Percentiles rank a stretch among this genome's conserved stretches.
Conservation (phyloP, 2,113 vertebrate genomes). For the Todiramphus chloris region DNA sequence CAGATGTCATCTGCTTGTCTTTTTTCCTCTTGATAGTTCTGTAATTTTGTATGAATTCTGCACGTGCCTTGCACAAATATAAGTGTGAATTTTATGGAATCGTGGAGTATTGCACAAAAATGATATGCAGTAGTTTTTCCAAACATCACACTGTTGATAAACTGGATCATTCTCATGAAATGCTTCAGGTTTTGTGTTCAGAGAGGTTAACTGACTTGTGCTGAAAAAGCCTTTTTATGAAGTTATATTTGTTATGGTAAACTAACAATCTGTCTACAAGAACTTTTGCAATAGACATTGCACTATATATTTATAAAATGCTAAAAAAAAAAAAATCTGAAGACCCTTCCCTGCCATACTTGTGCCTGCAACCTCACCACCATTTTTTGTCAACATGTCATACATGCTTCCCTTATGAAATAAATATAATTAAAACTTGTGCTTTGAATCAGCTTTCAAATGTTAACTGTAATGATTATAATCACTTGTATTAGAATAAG, state of each 20-base stretch:
- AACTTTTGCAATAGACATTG: background rate
- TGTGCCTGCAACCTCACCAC: background rate
- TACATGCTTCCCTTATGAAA: background rate
- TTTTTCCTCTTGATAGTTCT: background rate
- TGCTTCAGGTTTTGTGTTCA: background rate
- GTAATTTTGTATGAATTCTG: background rate
- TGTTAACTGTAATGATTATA: background rate
- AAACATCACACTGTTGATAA: background rate
- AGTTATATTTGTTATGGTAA: background rate
- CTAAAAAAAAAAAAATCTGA: background rate
- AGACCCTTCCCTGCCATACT: background rate
- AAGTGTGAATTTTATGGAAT: background rate
- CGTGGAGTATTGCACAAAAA: background rate
- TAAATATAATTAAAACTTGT: background rate
- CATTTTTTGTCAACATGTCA: background rate
- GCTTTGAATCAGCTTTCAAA: slow-evolving; percentile 14
- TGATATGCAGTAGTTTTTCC: background rate
- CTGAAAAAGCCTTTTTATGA: background rate
- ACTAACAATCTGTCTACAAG: background rate
- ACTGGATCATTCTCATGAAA: background rate
- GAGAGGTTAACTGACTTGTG: background rate
- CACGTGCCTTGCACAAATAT: background rate
- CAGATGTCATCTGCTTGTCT: background rate
- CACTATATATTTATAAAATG: background rate
- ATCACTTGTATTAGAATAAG: slow-evolving; percentile 17